Evolutionary conservation across 2,888 invertebrate species (phyloP).

Genomic region (Drosophila mimica): DNA sequence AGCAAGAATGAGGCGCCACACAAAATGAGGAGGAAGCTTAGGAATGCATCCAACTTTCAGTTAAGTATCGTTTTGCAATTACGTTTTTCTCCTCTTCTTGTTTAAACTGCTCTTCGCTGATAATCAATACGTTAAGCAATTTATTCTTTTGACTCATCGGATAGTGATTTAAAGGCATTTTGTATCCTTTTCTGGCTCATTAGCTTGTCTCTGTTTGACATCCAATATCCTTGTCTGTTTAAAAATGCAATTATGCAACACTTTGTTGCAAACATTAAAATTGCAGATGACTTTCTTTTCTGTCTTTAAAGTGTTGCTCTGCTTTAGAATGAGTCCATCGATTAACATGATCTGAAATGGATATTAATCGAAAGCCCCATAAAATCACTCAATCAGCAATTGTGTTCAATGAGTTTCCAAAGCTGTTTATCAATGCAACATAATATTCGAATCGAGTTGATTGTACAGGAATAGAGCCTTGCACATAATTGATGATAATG

Average conservation of each 20-base stretch:
- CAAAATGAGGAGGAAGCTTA: neutral
- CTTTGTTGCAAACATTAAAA: neutral
- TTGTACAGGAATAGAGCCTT: neutral
- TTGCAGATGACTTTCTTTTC: neutral
- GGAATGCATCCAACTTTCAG: neutral
- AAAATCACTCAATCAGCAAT: neutral
- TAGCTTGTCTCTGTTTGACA: neutral
- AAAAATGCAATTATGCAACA: neutral
- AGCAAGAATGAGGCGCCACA: neutral
- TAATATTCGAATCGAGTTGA: neutral
- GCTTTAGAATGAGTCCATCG: neutral
- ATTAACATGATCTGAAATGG: neutral
- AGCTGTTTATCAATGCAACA: neutral
- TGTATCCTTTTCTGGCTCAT: neutral
- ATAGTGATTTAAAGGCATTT: neutral
- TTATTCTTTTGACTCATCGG: neutral
- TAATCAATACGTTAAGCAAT: neutral
- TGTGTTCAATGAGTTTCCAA: neutral
- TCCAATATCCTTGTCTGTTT: neutral
- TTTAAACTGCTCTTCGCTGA: neutral
- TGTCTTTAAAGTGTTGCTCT: too few species aligned
- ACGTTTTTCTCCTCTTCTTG: neutral
- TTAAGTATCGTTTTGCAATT: neutral
- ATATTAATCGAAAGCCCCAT: neutral
- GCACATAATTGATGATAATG: conserved; percentile 1